These are phyloP conservation scores for Potorous gilbertii DNA, from an alignment of 2,797 vertebrate genomes.

Conservation along the genomic window DNA sequence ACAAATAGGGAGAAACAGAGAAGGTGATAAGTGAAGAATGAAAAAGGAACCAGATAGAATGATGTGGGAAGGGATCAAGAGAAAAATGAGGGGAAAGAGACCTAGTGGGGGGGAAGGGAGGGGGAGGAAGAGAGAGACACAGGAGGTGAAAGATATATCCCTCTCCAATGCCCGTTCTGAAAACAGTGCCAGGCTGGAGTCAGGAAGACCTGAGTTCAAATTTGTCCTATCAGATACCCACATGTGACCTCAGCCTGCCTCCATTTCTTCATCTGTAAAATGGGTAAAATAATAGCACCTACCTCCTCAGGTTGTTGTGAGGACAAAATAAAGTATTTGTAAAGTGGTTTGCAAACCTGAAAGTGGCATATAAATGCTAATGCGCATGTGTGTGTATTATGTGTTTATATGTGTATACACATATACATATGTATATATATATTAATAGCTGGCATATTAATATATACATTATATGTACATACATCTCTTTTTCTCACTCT, in stretches of 20 bases:
- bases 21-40: not conserved
- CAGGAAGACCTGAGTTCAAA: not conserved
- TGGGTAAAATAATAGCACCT: slow-evolving; percentile 41
- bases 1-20: not conserved
- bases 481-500: not conserved
- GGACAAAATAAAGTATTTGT: slow-evolving; percentile 36
- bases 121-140: too few species aligned
- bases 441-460: not conserved
- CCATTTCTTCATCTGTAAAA: slow-evolving; percentile 62
- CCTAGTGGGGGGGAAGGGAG: too few species aligned
- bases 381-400: not conserved
- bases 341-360: not conserved
- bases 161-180: not conserved
- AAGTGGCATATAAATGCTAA: not conserved
- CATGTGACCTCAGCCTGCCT: slow-evolving; percentile 4
- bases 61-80: not conserved
- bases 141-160: not conserved
- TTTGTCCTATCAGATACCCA: not conserved
- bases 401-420: too few species aligned
- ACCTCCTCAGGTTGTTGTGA: slow-evolving; percentile 35
- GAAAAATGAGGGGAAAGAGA: not conserved
- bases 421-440: not conserved
- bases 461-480: not conserved
- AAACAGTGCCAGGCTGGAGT: not conserved
- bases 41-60: not conserved